Evolutionary conservation across 2,888 invertebrate genomes (phyloP).

Genomic region (Beris chalybata): DNA sequence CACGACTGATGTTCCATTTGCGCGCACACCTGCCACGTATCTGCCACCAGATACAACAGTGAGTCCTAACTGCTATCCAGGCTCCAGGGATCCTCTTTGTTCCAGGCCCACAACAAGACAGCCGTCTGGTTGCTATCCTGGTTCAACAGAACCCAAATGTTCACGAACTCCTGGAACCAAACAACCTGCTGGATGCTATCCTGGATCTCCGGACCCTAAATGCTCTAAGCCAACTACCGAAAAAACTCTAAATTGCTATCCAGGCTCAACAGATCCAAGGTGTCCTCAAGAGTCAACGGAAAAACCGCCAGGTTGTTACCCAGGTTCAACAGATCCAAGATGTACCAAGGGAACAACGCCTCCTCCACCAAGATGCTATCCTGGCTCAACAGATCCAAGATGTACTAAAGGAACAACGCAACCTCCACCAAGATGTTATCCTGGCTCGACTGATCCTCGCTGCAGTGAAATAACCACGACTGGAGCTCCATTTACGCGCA

Average conservation of each 20-base stretch:
- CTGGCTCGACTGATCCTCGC: conserved; percentile 48
- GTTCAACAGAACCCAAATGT: conserved; percentile 48
- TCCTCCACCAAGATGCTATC: conserved; percentile 45
- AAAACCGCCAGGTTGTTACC: conserved; percentile 45
- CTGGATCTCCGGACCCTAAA: conserved; percentile 48
- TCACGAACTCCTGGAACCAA: conserved; percentile 35
- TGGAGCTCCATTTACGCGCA: conserved; percentile 39
- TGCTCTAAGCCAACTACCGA: conserved; percentile 45
- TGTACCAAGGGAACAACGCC: conserved; percentile 48
- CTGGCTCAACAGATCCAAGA: conserved; percentile 45
- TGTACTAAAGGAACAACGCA: conserved; percentile 47
- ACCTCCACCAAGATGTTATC: conserved; percentile 42
- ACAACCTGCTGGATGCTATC: conserved; percentile 47
- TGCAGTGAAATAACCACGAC: conserved; percentile 37
- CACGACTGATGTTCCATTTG: conserved; percentile 40
- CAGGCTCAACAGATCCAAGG: conserved; percentile 49
- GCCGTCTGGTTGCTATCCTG: conserved; percentile 47
- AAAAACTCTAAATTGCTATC: conserved; percentile 46
- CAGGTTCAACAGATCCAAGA: conserved; percentile 50
- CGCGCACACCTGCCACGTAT: conserved; percentile 32
- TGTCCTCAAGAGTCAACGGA: conserved; percentile 36
- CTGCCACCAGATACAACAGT: conserved; percentile 38
- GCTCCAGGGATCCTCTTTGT: conserved; percentile 47
- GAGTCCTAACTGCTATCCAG: conserved; percentile 48
- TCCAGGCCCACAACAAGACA: conserved; percentile 40